Conservation (phyloP, 2,113 vertebrate genomes). For the Rhabdornis inornatus region DNA sequence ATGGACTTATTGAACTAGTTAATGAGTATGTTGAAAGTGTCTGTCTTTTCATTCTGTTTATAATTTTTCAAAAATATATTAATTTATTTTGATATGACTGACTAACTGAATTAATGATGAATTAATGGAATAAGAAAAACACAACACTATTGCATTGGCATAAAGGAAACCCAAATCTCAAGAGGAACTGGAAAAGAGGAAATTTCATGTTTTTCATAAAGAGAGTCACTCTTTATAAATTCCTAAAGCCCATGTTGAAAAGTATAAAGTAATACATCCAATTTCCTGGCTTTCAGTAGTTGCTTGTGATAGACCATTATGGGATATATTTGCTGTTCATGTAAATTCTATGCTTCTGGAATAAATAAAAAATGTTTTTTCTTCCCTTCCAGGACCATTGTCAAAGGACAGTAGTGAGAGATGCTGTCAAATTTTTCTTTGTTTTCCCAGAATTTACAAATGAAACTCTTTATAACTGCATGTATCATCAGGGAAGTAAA, state of each 20-base stretch:
- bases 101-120: background rate
- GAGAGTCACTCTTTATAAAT: background rate
- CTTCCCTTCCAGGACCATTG: background rate
- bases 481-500: background rate
- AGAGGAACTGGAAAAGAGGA: background rate
- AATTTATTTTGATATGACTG: background rate
- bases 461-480: background rate
- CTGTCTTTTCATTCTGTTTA: background rate
- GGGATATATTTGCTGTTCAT: slow-evolving; percentile 29
- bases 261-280: background rate
- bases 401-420: slow-evolving; percentile 1
- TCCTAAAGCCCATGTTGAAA: background rate
- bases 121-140: background rate
- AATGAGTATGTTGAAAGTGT: background rate
- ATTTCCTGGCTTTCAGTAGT: background rate
- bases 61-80: background rate
- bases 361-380: background rate
- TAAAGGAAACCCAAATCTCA: background rate
- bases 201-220: background rate
- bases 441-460: background rate
- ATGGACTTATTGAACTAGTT: background rate
- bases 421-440: slow-evolving; percentile 3
- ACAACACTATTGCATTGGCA: background rate
- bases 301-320: background rate
- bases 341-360: slow-evolving; percentile 21